Base-by-base conservation (phyloP, 2,113 vertebrate genomes). In the Gavialis gangeticus region DNA sequence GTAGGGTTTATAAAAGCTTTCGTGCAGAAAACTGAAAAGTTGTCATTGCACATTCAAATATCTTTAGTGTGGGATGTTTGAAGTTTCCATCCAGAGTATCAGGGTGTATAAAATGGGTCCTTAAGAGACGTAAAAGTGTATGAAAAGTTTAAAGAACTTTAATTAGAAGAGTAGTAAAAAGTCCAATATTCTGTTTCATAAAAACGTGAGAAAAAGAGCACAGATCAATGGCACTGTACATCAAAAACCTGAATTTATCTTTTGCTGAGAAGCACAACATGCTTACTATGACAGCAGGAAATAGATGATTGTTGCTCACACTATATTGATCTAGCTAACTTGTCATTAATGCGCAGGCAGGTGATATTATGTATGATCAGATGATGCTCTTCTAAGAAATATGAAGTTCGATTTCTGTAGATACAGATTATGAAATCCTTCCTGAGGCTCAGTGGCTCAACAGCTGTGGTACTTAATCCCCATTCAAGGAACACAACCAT, bases 201-300 rank as follows among this genome's bases (percentile, higher is more conserved):
- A 75, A 80, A 76, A 56, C 88, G 88, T 91, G 60, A 92, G 62
- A 58, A 28, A 19, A 22, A 79, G 66, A 60, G 15, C 34, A 46
- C 58, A 84, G 86, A 81, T 94, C 63, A 77, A 27, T 92, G 66
- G 22, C 64, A 27, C 24, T 87, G 14, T 14, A 66, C 82, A 60
- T 86, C 55, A 88, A 9, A 79, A 5, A 7, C 6, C n/a, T 75
- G 55, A 10, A 4, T 79, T 54, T 94, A 64, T 84, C 66, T 81
- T 59, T n/a, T 18, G 21, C 3, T 84, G 82, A 94, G 75, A 59
- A 64, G 58, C 76, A 46, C 84, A 83, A 25, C 0, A 9, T 81
- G 87, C 73, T 92, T 90, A 93, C 85, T 34, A 27, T 91, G 88
- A 84, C 57, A 89, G 87, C 88, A 89, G 83, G 81, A 96, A 95